Evolutionary conservation across 2,113 vertebrate genomes (phyloP).

Genomic region (Oncorhynchus gorbuscha): DNA sequence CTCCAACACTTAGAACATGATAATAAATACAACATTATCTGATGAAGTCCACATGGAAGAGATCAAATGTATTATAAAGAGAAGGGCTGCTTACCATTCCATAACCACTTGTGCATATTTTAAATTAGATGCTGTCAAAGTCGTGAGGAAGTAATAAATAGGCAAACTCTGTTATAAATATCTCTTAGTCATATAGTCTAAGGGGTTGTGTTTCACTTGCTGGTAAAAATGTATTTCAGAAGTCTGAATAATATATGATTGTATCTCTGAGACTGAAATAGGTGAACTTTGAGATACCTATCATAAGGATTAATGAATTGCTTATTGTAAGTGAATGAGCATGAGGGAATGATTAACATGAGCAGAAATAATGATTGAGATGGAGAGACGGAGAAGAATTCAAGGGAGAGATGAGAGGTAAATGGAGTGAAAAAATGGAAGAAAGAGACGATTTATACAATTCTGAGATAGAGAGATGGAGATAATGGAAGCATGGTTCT

Average conservation of each 20-base stretch:
- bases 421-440: neutral
- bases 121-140: neutral
- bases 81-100: neutral
- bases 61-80: neutral
- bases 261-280: too few relatives aligned
- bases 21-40: neutral
- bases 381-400: conserved; percentile 1
- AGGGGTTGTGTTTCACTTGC: conserved; percentile 3
- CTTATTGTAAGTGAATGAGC: too few relatives aligned
- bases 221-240: conserved; percentile 13
- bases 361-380: neutral
- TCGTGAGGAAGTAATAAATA: too few relatives aligned
- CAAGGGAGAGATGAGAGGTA: conserved; percentile 10
- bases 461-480: neutral
- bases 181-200: conserved; percentile 7
- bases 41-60: neutral
- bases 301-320: neutral
- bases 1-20: neutral
- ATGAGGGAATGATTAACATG: neutral
- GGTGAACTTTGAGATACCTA: too few relatives aligned
- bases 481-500: conserved; percentile 24
- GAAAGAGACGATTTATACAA: neutral
- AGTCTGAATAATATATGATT: conserved; percentile 1
- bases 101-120: neutral
- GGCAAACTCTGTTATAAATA: too few relatives aligned